These are phyloP conservation scores for Acheta domesticus DNA, from an alignment of 2,888 invertebrate species.

Conservation along the genomic window DNA sequence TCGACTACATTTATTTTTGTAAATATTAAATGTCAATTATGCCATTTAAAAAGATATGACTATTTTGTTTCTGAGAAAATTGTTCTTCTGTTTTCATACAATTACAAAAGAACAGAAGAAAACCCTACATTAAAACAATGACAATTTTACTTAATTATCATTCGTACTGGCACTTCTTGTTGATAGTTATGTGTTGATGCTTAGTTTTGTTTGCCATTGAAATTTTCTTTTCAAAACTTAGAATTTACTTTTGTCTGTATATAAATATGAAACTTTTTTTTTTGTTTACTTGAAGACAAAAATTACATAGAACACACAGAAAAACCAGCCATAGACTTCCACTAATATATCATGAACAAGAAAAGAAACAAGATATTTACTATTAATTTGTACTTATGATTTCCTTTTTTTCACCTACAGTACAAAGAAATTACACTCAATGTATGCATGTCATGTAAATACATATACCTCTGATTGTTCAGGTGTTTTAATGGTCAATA, in stretches of 20 bases:
- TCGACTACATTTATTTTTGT: conserved; percentile 26
- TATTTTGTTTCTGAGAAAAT: conserved; percentile 19
- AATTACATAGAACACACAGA: neutral
- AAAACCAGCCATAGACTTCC: neutral
- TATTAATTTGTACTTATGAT: conserved; percentile 6
- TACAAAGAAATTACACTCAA: conserved; percentile 1
- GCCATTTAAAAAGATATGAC: conserved; percentile 24
- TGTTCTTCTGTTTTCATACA: neutral
- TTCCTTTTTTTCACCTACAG: neutral
- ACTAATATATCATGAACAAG: neutral
- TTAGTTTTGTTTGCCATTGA: neutral
- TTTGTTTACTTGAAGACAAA: conserved; percentile 1
- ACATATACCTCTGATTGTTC: conserved; percentile 18
- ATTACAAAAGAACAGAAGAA: conserved; percentile 1
- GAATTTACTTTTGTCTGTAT: neutral
- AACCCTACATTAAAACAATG: conserved; percentile 9
- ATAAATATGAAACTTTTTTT: conserved; percentile 9
- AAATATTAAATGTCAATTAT: conserved; percentile 23
- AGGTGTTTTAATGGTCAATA: conserved; percentile 8
- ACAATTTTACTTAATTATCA: conserved; percentile 11
- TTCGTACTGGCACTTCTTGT: neutral
- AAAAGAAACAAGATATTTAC: neutral
- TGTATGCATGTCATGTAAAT: conserved; percentile 4
- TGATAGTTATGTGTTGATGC: conserved; percentile 18
- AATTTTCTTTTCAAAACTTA: neutral